Evolutionary conservation across 92 coral and sea anemone species (phyloP).

Genomic region (Nematostella vectensis): DNA sequence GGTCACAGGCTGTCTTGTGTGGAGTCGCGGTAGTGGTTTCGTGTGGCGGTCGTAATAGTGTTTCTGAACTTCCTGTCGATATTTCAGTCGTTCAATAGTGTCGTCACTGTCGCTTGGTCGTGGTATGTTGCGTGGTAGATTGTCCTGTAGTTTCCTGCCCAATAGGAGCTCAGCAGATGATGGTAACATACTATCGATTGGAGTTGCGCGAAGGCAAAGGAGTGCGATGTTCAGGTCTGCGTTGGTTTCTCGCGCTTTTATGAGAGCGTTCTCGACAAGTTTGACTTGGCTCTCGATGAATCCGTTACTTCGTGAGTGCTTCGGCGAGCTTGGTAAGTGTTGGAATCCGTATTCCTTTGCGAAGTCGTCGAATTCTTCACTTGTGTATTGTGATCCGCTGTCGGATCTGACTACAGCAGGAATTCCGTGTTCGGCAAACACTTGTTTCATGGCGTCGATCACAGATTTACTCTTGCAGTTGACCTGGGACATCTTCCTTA

Average conservation of each 20-base stretch:
- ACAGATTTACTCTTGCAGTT: conserved; percentile 45
- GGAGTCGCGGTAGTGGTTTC: conserved; percentile 5
- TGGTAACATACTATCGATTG: conserved; percentile 25
- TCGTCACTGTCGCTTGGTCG: conserved; percentile 12
- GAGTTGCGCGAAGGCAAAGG: conserved; percentile 17
- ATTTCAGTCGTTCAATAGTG: conserved; percentile 7
- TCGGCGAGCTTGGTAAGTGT: conserved; percentile 51
- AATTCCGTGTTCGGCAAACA: conserved; percentile 43
- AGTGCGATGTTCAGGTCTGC: conserved; percentile 34
- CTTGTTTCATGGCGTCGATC: conserved; percentile 31
- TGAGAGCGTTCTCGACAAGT: background rate
- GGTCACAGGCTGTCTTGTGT: conserved; percentile 8
- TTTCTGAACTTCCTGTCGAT: conserved; percentile 13
- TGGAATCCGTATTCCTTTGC: conserved; percentile 39
- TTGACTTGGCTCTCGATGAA: conserved; percentile 26
- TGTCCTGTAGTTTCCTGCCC: conserved; percentile 35
- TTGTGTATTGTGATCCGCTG: conserved; percentile 49
- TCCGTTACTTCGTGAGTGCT: conserved; percentile 37
- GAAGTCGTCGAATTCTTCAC: background rate
- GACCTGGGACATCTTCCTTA: conserved; percentile 43
- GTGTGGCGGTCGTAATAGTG: conserved; percentile 19
- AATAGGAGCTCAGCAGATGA: conserved; percentile 40
- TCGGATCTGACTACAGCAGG: conserved; percentile 31
- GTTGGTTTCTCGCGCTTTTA: conserved; percentile 17
- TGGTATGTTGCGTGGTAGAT: conserved; percentile 24